phyloP scores from a whole-genome alignment of 2,113 vertebrate species.

The Oreochromis niloticus region DNA sequence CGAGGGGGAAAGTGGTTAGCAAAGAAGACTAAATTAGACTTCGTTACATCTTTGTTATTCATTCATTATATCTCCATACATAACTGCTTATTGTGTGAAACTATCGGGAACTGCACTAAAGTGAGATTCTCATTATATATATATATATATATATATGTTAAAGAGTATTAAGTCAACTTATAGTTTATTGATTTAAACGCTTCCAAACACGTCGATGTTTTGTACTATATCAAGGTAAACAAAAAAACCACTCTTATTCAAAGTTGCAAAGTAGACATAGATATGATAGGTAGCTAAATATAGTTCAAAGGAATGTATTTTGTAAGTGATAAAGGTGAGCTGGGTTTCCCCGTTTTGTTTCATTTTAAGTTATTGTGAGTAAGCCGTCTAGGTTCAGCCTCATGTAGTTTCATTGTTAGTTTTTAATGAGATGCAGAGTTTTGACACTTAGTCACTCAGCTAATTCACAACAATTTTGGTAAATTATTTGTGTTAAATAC shows the following conservation, averaged over 20 bases:
- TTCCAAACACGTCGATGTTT: background rate
- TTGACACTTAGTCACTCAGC: background rate
- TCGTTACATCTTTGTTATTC: background rate
- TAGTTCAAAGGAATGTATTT: background rate
- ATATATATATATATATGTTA: background rate
- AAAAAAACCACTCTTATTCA: background rate
- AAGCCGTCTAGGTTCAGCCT: background rate
- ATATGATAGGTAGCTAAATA: background rate
- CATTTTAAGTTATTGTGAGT: background rate
- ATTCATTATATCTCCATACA: background rate
- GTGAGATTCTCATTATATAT: background rate
- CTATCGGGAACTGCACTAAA: background rate
- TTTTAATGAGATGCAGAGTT: background rate
- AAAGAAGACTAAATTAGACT: constrained; percentile 1
- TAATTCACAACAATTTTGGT: background rate
- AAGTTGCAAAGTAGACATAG: background rate
- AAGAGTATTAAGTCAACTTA: background rate
- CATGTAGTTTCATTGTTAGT: background rate
- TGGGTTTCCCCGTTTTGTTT: background rate
- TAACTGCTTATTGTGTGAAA: background rate
- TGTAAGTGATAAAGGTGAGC: background rate
- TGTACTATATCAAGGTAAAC: background rate
- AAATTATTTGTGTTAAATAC: background rate
- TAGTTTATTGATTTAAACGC: background rate
- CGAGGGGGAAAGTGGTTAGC: background rate